phyloP scores from a whole-genome alignment of 2,888 invertebrate species.

The Tinea semifulvella region DNA sequence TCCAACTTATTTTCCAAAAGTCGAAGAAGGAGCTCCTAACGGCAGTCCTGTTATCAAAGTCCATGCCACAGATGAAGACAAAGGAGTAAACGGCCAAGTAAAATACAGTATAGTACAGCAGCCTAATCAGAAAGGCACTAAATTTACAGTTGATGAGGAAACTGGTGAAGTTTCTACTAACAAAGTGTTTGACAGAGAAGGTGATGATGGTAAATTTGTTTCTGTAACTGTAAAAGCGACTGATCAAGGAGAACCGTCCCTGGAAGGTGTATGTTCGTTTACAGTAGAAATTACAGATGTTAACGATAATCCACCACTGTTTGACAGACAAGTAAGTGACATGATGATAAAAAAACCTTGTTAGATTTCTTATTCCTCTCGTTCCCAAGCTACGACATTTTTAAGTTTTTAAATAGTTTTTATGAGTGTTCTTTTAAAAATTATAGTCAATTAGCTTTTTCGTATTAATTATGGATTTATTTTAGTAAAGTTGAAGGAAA shows the following conservation, averaged over 20 bases:
- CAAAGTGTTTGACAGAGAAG: conserved; percentile 96
- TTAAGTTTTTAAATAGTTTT: neutral
- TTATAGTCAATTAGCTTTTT: too few species aligned
- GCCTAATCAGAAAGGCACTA: conserved; percentile 93
- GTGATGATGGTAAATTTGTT: conserved; percentile 95
- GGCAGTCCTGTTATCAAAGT: conserved; percentile 94
- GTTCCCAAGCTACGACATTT: too few species aligned
- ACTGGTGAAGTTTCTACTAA: conserved; percentile 95
- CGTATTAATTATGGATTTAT: too few species aligned
- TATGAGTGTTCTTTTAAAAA: too few species aligned
- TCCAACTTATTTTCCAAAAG: conserved; percentile 90
- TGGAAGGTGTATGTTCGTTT: conserved; percentile 98
- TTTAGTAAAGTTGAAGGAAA: too few species aligned
- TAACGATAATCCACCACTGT: conserved; percentile 95
- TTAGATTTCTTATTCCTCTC: too few species aligned
- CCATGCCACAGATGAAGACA: conserved; percentile 94
- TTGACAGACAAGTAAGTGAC: conserved; percentile 87
- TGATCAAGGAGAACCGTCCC: conserved; percentile 96
- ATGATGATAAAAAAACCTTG: neutral
- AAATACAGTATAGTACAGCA: conserved; percentile 98
- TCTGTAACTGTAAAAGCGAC: conserved; percentile 97
- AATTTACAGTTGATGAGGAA: conserved; percentile 95
- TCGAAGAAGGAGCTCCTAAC: conserved; percentile 93
- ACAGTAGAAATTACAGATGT: conserved; percentile 97
- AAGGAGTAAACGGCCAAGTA: conserved; percentile 94